Percentiles rank a stretch among this genome's conserved stretches.
Conservation (phyloP, 2,888 invertebrate genomes). For the Seira sanloemensis region DNA sequence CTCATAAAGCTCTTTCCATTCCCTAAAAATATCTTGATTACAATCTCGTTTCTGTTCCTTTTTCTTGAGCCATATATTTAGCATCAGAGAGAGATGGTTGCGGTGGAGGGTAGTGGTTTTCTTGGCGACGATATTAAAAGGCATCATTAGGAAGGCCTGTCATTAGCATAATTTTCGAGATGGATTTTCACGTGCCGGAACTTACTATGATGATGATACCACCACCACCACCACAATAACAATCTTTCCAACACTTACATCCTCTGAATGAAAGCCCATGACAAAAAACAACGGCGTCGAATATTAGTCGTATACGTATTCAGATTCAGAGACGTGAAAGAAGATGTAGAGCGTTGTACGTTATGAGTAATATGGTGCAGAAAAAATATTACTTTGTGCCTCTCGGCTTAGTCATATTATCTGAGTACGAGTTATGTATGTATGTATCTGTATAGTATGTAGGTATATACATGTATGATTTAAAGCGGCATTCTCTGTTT, state of each 20-base stretch:
- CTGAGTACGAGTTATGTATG: no score
- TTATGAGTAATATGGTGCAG: not conserved
- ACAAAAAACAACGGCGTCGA: no score
- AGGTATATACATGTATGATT: conserved; percentile 56
- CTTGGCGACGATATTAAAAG: conserved; percentile 61
- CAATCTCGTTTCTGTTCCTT: conserved; percentile 35
- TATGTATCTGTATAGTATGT: no score
- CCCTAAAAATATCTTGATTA: conserved; percentile 12
- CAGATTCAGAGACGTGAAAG: no score
- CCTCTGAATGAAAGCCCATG: no score
- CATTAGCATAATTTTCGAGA: conserved; percentile 63
- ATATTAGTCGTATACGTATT: no score
- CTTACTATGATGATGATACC: conserved; percentile 28
- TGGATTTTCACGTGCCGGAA: conserved; percentile 63
- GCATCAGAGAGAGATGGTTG: conserved; percentile 37
- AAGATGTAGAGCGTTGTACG: not conserved
- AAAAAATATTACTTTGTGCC: conserved; percentile 58
- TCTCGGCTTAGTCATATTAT: conserved; percentile 61
- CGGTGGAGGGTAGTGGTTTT: not conserved
- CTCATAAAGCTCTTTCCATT: no score
- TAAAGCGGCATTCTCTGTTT: conserved; percentile 57
- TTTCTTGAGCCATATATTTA: conserved; percentile 44
- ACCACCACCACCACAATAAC: conserved; percentile 2
- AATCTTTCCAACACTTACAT: not conserved
- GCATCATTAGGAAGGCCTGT: conserved; percentile 59